phyloP scores from a whole-genome alignment of 2,797 vertebrate genomes.

The Acridotheres tristis region DNA sequence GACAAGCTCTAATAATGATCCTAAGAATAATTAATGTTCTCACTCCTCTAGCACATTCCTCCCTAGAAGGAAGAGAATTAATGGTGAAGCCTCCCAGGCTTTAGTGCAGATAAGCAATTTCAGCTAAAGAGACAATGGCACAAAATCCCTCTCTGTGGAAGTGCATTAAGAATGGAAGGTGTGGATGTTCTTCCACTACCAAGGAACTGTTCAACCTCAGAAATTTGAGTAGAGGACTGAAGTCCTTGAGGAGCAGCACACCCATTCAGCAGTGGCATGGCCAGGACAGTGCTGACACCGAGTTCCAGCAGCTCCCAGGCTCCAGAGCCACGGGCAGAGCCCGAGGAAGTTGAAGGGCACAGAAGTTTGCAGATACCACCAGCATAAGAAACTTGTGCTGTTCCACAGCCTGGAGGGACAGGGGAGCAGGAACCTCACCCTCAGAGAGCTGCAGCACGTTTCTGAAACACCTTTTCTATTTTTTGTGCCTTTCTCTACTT shows the following conservation, averaged over 20 bases:
- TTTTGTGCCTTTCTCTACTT: not conserved
- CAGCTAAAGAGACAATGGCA: not conserved
- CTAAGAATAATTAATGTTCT: conserved; percentile 35
- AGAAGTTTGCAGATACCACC: not conserved
- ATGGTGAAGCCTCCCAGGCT: not conserved
- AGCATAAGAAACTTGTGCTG: not conserved
- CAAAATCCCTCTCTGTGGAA: not conserved
- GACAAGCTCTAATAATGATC: conserved; percentile 40
- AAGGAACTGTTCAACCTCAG: not conserved
- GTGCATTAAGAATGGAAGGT: not conserved
- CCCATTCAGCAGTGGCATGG: not conserved
- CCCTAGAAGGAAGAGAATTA: conserved; percentile 19
- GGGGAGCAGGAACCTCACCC: not conserved
- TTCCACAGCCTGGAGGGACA: not conserved
- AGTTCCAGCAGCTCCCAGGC: not conserved
- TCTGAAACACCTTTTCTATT: not conserved
- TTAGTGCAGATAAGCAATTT: not conserved
- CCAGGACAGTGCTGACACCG: not conserved
- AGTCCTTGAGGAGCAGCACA: not conserved
- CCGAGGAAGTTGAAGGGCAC: fast-evolving
- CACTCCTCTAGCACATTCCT: conserved; percentile 18
- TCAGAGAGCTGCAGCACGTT: not conserved
- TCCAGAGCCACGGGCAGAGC: not conserved
- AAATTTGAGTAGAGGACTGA: not conserved
- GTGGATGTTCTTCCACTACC: not conserved